phyloP scores from a whole-genome alignment of 2,797 vertebrate genomes.

The Nannoperca australis region DNA sequence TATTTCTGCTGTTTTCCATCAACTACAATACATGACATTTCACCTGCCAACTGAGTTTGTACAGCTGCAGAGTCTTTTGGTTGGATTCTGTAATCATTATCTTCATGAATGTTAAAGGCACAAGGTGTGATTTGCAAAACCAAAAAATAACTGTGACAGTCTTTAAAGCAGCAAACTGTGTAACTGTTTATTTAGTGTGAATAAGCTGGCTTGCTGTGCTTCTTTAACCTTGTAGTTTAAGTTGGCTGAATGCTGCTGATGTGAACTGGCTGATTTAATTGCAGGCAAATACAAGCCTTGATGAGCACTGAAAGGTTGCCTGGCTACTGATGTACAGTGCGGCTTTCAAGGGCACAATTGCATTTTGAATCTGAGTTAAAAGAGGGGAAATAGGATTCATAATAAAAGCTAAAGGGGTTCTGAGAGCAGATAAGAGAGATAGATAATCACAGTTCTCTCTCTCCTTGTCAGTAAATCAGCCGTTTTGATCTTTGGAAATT shows the following conservation, averaged over 20 bases:
- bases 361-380: slow-evolving; percentile 68
- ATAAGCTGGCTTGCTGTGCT: slow-evolving; percentile 28
- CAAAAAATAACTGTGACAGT: slow-evolving; percentile 4
- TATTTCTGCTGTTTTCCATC: background rate
- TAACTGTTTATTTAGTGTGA: slow-evolving; percentile 44
- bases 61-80: background rate
- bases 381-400: slow-evolving; percentile 50
- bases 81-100: slow-evolving; percentile 2
- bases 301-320: slow-evolving; percentile 74
- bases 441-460: slow-evolving; percentile 32
- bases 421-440: slow-evolving; percentile 54
- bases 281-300: slow-evolving; percentile 58
- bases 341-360: slow-evolving; percentile 72
- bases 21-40: background rate
- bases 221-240: slow-evolving; percentile 53
- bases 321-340: slow-evolving; percentile 70
- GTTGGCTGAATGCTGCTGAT: slow-evolving; percentile 51
- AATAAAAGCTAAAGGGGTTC: slow-evolving; percentile 47
- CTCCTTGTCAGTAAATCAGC: slow-evolving; percentile 15
- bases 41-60: background rate
- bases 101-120: background rate
- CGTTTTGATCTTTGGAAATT: slow-evolving; percentile 30
- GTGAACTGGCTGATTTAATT: slow-evolving; percentile 67
- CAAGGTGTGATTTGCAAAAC: slow-evolving; percentile 4
- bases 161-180: slow-evolving; percentile 11